These are phyloP conservation scores for Etia nguti DNA, from an alignment of 2,113 vertebrate genomes.

Conservation along the genomic window DNA sequence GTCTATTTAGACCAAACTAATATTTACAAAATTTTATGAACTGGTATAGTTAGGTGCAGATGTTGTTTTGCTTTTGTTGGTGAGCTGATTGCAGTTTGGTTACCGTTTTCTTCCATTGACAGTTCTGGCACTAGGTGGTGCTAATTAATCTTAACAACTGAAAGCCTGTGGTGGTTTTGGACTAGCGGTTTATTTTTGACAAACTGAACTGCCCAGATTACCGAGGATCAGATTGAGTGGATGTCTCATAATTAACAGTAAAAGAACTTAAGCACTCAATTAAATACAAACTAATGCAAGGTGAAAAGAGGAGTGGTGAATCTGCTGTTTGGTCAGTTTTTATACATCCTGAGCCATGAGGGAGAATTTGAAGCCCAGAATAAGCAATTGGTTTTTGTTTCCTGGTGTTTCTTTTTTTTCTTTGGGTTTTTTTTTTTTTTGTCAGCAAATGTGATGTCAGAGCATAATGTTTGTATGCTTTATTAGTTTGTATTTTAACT, in stretches of 20 bases:
- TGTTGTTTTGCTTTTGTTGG: not conserved
- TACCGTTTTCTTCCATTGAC: not conserved
- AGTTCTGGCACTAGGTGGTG: not conserved
- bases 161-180: not conserved
- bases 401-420: not conserved
- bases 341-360: not conserved
- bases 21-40: not conserved
- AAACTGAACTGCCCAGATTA: not conserved
- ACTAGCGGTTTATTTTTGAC: not conserved
- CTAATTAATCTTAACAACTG: not conserved
- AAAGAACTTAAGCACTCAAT: not conserved
- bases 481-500: not conserved
- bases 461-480: not conserved
- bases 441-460: not conserved
- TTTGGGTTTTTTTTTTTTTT: not conserved
- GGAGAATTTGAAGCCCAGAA: not conserved
- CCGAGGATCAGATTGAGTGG: not conserved
- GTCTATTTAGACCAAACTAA: not conserved
- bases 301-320: not conserved
- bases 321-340: not conserved
- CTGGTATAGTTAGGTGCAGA: not conserved
- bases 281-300: not conserved
- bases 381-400: not conserved
- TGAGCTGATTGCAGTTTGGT: not conserved
- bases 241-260: not conserved